Conservation (phyloP, 2,113 vertebrate genomes). For the Ibidorhyncha struthersii region DNA sequence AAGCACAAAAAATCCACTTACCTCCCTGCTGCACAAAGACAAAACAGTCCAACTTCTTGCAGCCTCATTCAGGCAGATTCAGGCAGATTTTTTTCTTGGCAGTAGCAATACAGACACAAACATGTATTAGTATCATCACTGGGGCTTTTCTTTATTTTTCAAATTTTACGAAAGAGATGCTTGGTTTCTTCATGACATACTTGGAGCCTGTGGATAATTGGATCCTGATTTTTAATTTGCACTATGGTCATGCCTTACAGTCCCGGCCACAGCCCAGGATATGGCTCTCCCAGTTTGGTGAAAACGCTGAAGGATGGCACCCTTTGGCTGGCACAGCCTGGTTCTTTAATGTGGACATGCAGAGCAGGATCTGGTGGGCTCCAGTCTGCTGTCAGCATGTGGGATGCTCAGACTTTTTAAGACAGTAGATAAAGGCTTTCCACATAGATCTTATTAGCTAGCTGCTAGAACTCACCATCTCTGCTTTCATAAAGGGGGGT, state of each 20-base stretch:
- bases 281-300: not conserved
- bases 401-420: not conserved
- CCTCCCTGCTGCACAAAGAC: not conserved
- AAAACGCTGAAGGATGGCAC: not conserved
- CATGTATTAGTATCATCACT: not conserved
- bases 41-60: not conserved
- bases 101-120: not conserved
- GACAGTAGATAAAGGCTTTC: not conserved
- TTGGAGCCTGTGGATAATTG: not conserved
- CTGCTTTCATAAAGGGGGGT: not conserved
- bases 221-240: not conserved
- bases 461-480: not conserved
- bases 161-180: not conserved
- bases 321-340: not conserved
- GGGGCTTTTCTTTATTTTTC: not conserved
- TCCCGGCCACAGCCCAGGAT: not conserved
- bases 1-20: not conserved
- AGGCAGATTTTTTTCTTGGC: not conserved
- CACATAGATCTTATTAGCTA: not conserved
- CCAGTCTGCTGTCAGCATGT: not conserved
- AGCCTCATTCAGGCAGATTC: not conserved
- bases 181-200: not conserved
- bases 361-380: not conserved
- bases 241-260: not conserved
- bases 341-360: accelerated